Conservation (phyloP, 2,888 invertebrate genomes). For the Tetropium fuscum region DNA sequence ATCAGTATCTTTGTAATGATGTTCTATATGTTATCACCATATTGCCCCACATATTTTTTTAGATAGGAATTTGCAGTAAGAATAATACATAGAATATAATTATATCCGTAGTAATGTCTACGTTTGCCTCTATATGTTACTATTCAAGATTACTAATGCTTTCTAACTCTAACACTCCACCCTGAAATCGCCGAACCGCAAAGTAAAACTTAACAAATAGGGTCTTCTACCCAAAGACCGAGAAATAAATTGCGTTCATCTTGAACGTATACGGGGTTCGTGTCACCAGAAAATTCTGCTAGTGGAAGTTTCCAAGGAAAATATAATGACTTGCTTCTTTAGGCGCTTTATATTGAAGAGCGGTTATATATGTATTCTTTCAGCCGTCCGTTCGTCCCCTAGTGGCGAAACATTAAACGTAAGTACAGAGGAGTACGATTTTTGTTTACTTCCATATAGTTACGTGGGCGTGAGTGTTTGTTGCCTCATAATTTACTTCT, state of each 20-base stretch:
- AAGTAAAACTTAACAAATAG: slow-evolving; percentile 27
- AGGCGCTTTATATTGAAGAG: too few species aligned
- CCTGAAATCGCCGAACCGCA: slow-evolving; percentile 9
- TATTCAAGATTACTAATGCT: slow-evolving; percentile 3
- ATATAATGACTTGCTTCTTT: neutral
- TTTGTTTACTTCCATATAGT: too few species aligned
- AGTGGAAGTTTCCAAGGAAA: slow-evolving; percentile 3
- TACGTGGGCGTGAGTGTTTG: too few species aligned
- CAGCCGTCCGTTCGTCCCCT: too few species aligned
- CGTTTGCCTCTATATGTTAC: slow-evolving; percentile 3
- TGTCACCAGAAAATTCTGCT: slow-evolving; percentile 16
- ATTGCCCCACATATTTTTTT: too few species aligned
- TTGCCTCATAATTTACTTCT: too few species aligned
- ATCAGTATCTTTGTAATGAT: too few species aligned
- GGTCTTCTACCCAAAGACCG: slow-evolving; percentile 21
- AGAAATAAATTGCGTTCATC: slow-evolving; percentile 24
- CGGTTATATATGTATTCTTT: too few species aligned
- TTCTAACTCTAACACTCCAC: slow-evolving; percentile 5
- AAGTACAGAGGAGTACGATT: too few species aligned
- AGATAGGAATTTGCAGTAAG: too few species aligned
- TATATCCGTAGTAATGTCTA: neutral
- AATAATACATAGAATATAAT: neutral
- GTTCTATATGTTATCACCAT: too few species aligned
- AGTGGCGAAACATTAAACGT: too few species aligned
- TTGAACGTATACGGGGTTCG: slow-evolving; percentile 20